A percentile compares a stretch with the other conserved stretches of the same genome.
Conservation (phyloP, 2,113 vertebrate genomes). For the Eudyptes chrysolophus region DNA sequence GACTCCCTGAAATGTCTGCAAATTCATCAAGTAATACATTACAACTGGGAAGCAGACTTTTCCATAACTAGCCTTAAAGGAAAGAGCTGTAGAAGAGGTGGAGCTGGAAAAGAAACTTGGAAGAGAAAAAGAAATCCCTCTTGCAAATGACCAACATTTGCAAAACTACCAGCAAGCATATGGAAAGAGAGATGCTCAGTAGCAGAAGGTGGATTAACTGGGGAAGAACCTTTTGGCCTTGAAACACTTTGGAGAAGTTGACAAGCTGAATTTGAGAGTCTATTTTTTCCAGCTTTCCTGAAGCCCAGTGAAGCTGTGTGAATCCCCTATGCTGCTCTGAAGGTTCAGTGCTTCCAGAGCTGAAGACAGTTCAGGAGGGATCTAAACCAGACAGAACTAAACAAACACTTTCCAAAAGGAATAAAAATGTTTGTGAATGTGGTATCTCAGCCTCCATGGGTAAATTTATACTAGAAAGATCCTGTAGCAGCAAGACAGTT, state of each 20-base stretch:
- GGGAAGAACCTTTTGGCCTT: background rate
- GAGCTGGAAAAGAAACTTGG: background rate
- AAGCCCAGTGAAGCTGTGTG: background rate
- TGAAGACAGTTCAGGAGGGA: background rate
- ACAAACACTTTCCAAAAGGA: background rate
- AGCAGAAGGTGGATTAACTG: background rate
- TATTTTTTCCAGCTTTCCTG: background rate
- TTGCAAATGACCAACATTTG: background rate
- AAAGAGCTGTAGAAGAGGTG: background rate
- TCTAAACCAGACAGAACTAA: background rate
- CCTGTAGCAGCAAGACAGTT: background rate
- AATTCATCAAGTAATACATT: background rate
- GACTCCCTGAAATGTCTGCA: background rate
- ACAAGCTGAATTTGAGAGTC: background rate
- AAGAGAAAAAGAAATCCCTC: background rate
- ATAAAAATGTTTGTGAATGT: background rate
- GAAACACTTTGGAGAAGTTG: background rate
- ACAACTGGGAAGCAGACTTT: background rate
- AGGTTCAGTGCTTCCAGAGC: background rate
- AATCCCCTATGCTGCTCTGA: background rate
- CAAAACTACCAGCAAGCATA: background rate
- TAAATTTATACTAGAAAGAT: background rate
- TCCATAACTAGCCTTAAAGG: background rate
- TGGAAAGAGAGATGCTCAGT: background rate
- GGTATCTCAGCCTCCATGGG: background rate